Percentiles rank a stretch among this genome's conserved stretches.
Conservation (phyloP, 2,113 vertebrate genomes). For the Xenopus laevis region DNA sequence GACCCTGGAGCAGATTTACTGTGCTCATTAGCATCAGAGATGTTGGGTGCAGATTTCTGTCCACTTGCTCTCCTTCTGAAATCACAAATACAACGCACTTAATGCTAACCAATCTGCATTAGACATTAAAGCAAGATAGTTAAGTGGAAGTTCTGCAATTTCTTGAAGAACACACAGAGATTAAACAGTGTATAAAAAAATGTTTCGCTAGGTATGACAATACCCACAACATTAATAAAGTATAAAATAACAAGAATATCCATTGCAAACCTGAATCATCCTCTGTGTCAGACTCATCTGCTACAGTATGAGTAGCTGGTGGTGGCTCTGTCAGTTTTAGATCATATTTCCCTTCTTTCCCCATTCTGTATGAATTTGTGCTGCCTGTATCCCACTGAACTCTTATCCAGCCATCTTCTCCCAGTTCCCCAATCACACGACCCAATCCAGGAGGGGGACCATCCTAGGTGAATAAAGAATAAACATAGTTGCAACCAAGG, state of each 20-base stretch:
- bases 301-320: constrained; percentile 70
- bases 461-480: constrained; percentile 67
- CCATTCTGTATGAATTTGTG: constrained; percentile 98
- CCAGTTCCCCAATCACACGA: constrained; percentile 93
- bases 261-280: constrained; percentile 80
- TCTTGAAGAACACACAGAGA: too few relatives aligned
- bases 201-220: too few relatives aligned
- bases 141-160: too few relatives aligned
- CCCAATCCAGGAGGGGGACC: constrained; percentile 92
- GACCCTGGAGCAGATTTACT: constrained; percentile 86
- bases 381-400: constrained; percentile 98
- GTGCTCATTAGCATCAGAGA: constrained; percentile 90
- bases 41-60: constrained; percentile 88
- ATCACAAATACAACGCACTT: constrained; percentile 22
- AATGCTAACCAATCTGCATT: too few relatives aligned
- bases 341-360: constrained; percentile 96
- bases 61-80: constrained; percentile 81
- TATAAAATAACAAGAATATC: too few relatives aligned
- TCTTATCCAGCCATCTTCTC: constrained; percentile 96
- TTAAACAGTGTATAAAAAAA: too few relatives aligned
- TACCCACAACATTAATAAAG: too few relatives aligned
- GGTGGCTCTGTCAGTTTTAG: constrained; percentile 90
- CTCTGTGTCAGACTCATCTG: constrained; percentile 92
- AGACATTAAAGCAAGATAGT: too few relatives aligned
- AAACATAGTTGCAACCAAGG: too few relatives aligned